Conservation (phyloP, 2,888 invertebrate species). For the Drosophila stalkeri region DNA sequence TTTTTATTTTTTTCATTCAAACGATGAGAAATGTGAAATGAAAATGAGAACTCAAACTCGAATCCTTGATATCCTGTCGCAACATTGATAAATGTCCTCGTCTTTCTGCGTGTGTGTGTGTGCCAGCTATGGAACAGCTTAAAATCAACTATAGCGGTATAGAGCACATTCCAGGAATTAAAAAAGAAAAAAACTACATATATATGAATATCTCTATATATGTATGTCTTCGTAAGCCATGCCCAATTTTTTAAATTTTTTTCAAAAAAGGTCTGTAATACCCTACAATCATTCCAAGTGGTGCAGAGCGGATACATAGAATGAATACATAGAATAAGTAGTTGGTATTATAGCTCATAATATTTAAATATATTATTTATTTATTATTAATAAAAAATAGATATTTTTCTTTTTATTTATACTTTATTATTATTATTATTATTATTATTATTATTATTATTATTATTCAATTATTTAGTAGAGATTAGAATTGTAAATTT, state of each 20-base stretch:
- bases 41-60: constrained; percentile 32
- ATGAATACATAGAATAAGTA: too few relatives aligned
- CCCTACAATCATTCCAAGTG: neutral
- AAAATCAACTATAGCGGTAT: constrained; percentile 28
- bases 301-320: too few relatives aligned
- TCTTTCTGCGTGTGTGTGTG: constrained; percentile 16
- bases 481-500: too few relatives aligned
- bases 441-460: too few relatives aligned
- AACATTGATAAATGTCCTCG: constrained; percentile 67
- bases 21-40: constrained; percentile 32
- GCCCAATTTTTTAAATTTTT: neutral
- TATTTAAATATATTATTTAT: too few relatives aligned
- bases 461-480: too few relatives aligned
- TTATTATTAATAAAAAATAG: too few relatives aligned
- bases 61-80: constrained; percentile 49
- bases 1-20: constrained; percentile 2
- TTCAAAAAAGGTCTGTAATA: neutral
- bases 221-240: neutral
- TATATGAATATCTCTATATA: neutral
- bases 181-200: constrained; percentile 10
- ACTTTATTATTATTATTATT: too few relatives aligned
- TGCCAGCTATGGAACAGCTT: constrained; percentile 41
- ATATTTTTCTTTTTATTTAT: too few relatives aligned
- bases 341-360: too few relatives aligned
- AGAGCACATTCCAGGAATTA: constrained; percentile 8